A percentile compares a stretch with the other conserved stretches of the same genome.
These are phyloP conservation scores for Rhegmatorhina hoffmannsi DNA, from an alignment of 2,113 vertebrate species.

Conservation along the genomic window DNA sequence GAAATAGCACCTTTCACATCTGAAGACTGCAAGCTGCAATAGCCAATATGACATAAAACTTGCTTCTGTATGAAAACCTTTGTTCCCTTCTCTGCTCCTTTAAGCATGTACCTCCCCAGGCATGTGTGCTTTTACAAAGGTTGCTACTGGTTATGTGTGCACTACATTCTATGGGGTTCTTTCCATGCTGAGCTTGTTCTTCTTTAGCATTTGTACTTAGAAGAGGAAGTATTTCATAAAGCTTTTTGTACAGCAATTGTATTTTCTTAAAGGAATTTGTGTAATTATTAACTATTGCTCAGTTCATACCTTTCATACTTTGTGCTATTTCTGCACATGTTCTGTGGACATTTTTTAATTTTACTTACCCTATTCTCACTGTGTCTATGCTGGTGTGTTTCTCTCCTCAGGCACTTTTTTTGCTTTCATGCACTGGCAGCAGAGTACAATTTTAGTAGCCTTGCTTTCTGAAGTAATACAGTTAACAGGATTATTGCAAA, in stretches of 20 bases:
- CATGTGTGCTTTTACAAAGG: background rate
- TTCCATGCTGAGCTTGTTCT: background rate
- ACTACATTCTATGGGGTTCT: background rate
- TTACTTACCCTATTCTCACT: background rate
- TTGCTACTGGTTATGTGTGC: background rate
- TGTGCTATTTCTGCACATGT: background rate
- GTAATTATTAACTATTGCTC: background rate
- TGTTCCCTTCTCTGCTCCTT: background rate
- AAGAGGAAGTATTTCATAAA: background rate
- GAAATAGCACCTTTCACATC: background rate
- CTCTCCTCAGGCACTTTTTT: background rate
- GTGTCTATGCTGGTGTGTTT: constrained; percentile 6
- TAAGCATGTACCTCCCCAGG: background rate
- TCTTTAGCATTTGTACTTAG: background rate
- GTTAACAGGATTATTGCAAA: constrained; percentile 52
- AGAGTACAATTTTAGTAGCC: constrained; percentile 29
- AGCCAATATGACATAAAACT: background rate
- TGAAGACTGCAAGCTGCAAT: background rate
- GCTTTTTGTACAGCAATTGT: background rate
- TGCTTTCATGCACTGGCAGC: constrained; percentile 32
- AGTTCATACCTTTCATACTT: background rate
- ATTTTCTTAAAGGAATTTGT: background rate
- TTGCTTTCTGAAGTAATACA: constrained; percentile 54
- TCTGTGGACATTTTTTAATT: background rate
- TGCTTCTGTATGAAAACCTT: background rate